Percentiles rank a stretch among this genome's conserved stretches.
Conservation (phyloP, 2,113 vertebrate species). For the Rostratula benghalensis region DNA sequence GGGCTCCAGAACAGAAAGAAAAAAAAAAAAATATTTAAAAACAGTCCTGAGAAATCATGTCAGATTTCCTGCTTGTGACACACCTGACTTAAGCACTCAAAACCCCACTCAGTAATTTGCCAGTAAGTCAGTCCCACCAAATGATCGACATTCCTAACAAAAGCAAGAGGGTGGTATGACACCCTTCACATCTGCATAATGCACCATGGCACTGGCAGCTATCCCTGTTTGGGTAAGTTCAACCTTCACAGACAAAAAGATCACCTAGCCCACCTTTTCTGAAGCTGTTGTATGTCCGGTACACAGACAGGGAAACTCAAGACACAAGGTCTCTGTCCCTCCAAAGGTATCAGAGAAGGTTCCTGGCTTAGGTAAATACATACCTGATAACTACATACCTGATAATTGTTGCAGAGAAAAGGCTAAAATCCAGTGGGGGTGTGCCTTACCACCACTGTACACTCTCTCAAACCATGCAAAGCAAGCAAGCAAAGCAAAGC, state of each 20-base stretch:
- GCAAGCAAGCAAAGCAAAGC: background rate
- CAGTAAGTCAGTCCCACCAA: background rate
- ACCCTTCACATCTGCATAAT: accelerated
- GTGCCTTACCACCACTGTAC: background rate
- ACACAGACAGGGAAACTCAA: background rate
- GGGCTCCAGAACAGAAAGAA: background rate
- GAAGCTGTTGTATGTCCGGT: background rate
- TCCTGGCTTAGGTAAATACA: background rate
- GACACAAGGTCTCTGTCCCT: background rate
- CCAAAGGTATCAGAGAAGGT: background rate
- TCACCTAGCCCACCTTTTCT: background rate
- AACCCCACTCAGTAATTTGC: background rate
- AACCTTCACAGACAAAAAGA: background rate
- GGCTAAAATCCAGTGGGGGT: background rate
- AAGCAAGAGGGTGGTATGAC: background rate
- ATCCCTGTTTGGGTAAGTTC: background rate
- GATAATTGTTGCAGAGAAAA: background rate
- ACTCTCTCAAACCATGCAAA: background rate
- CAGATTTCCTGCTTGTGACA: background rate
- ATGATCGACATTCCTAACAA: accelerated
- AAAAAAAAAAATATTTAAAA: background rate
- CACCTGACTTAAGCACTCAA: background rate
- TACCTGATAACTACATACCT: background rate
- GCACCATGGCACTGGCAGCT: background rate
- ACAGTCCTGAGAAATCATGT: background rate